phyloP scores from a whole-genome alignment of 2,888 invertebrate species.

The Psylliodes chrysocephalus region DNA sequence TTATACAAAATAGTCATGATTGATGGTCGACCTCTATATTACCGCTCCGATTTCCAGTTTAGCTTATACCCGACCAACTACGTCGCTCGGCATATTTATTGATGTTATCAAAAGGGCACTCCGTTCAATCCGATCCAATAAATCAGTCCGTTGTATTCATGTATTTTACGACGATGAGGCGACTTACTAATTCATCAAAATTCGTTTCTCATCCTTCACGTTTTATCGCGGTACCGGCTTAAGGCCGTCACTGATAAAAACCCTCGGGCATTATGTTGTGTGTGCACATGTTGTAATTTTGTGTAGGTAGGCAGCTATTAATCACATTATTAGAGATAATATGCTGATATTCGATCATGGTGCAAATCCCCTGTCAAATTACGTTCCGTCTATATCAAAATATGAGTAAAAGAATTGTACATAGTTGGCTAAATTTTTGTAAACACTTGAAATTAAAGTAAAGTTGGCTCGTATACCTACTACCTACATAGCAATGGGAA shows the following conservation, averaged over 20 bases:
- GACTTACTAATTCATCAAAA: slow-evolving; percentile 29
- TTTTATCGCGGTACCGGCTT: slow-evolving; percentile 27
- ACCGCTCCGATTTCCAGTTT: slow-evolving; percentile 28
- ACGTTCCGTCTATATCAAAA: too few species aligned
- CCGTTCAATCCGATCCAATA: slow-evolving; percentile 27
- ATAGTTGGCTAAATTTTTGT: too few species aligned
- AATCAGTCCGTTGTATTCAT: slow-evolving; percentile 31
- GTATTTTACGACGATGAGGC: slow-evolving; percentile 22
- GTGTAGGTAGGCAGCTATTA: too few species aligned
- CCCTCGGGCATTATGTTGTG: too few species aligned
- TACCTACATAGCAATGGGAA: too few species aligned
- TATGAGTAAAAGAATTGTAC: too few species aligned
- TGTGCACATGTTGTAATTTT: too few species aligned
- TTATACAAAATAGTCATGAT: slow-evolving; percentile 30
- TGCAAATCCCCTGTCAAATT: too few species aligned
- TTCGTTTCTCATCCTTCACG: slow-evolving; percentile 13
- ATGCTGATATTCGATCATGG: too few species aligned
- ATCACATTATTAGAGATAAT: too few species aligned
- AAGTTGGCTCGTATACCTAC: too few species aligned
- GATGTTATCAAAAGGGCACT: slow-evolving; percentile 32
- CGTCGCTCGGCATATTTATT: slow-evolving; percentile 32
- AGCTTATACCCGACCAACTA: slow-evolving; percentile 27
- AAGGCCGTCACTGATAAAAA: slow-evolving; percentile 23
- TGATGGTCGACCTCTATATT: slow-evolving; percentile 30
- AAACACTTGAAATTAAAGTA: too few species aligned